Evolutionary conservation across 2,797 vertebrate genomes (phyloP).

Genomic region (Anableps anableps): DNA sequence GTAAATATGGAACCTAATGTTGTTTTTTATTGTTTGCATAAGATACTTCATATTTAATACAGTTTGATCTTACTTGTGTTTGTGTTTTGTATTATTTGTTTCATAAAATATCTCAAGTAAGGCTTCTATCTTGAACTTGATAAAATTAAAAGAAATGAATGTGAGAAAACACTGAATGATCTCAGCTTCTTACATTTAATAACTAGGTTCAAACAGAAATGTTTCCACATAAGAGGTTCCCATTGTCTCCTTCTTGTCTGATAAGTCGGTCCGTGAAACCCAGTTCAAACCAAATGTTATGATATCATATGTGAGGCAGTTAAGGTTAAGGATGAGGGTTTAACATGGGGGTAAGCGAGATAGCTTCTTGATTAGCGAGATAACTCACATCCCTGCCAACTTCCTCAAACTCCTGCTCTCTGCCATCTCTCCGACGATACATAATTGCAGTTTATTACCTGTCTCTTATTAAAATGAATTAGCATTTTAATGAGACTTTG

Average conservation of each 20-base stretch:
- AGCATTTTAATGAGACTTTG: conserved; percentile 86
- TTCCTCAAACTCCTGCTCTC: conserved; percentile 72
- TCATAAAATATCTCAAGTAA: neutral
- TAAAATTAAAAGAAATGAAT: neutral
- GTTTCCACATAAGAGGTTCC: conserved; percentile 4
- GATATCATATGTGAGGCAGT: conserved; percentile 28
- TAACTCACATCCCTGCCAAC: conserved; percentile 62
- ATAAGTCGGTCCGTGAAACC: conserved; percentile 19
- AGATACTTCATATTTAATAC: neutral
- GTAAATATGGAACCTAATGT: conserved; percentile 6
- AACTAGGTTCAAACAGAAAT: conserved; percentile 5
- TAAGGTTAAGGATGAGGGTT: conserved; percentile 59
- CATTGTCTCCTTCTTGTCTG: conserved; percentile 4
- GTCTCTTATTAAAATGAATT: conserved; percentile 90
- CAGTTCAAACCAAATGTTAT: conserved; percentile 46
- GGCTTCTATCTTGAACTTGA: neutral
- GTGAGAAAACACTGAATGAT: conserved; percentile 5
- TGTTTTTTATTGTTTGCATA: neutral
- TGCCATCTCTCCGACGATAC: conserved; percentile 79
- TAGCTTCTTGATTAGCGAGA: conserved; percentile 70
- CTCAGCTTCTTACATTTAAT: conserved; percentile 17
- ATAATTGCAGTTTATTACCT: conserved; percentile 90
- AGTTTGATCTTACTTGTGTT: conserved; percentile 2
- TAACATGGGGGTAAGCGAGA: conserved; percentile 48
- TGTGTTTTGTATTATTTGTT: conserved; percentile 1